Evolutionary conservation across 2,888 invertebrate species (phyloP), one percentile per base, ranked within the genome.

Genomic region (Andrena flavipes): DNA sequence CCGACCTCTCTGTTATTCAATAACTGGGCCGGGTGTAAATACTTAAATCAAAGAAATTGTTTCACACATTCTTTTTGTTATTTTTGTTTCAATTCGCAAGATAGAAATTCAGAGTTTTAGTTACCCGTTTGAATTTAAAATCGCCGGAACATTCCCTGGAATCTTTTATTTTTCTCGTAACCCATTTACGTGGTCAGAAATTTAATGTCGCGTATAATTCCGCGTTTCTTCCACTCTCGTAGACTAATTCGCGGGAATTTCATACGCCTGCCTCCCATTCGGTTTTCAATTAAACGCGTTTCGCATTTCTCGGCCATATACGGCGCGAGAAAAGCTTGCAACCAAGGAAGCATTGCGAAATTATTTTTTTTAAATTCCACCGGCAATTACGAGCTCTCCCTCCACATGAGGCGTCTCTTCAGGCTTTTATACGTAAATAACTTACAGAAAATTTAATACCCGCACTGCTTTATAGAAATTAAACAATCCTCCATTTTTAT

Each of bases 1-100:
- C 68, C 76, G 76, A 80, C 76, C 80, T 80, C 26, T 69, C 33
- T 29, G 42, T 42, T 26, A 51, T 67, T 63, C n/a, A 7, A 13
- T 48, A 26, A 42, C 23, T 48, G 51, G 62, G 13, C 62, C 72
- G 30, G 35, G 13, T 7, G 42, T 6, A 26, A n/a, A 13, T 42
- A 42, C 10, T 56, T 3, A 3, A 13, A 4, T 42, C 59, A 16
- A 6, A 42, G 60, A 29, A 42, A 13, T 16, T 4, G 16, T 3
- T 5, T 42, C 16, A 4, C 13, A 5, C 16, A 42, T 3, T 35
- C 1, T 2, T 7, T 13, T 4, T 35, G 0, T 23, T 10, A 26
- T 49, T 8, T 6, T 23, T 1, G 16, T 42, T 16, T 16, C 42
- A 0, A 13, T 42, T 42, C 42, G 42, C 16, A 42, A 42, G 4